Evolutionary conservation across 2,113 vertebrate genomes (phyloP).

Genomic region (Lota lota): DNA sequence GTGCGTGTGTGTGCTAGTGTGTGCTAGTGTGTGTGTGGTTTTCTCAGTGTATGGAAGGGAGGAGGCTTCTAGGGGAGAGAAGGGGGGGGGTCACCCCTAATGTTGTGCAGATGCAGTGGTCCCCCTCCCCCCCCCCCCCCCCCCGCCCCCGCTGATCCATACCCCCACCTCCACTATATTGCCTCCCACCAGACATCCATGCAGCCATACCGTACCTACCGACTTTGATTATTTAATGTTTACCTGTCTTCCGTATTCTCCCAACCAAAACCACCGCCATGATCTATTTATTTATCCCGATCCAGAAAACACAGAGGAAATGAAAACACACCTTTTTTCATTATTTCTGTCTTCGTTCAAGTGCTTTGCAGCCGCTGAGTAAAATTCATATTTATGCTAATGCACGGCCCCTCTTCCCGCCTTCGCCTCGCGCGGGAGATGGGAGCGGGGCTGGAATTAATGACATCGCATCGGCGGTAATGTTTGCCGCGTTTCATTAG

Average conservation of each 20-base stretch:
- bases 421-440: conserved; percentile 67
- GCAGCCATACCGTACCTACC: conserved; percentile 33
- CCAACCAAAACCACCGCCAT: conserved; percentile 35
- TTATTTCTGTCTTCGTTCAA: conserved; percentile 69
- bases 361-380: conserved; percentile 70
- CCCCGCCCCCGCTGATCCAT: neutral
- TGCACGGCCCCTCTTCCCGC: conserved; percentile 55
- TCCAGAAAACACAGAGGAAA: conserved; percentile 66
- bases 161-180: neutral
- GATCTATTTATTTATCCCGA: conserved; percentile 63
- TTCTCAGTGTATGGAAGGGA: conserved; percentile 12
- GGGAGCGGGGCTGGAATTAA: conserved; percentile 73
- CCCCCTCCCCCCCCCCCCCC: conserved; percentile 13
- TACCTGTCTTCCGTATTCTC: conserved; percentile 29
- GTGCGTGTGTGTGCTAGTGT: neutral
- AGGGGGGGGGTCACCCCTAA: conserved; percentile 13
- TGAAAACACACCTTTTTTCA: conserved; percentile 72
- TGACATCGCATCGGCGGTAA: conserved; percentile 75
- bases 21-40: neutral
- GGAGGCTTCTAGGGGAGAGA: conserved; percentile 5
- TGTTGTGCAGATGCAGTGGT: conserved; percentile 28
- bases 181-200: neutral
- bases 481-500: conserved; percentile 79
- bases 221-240: conserved; percentile 21
- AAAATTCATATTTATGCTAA: conserved; percentile 81